Evolutionary conservation across 2,888 invertebrate genomes (phyloP), one percentile per base, ranked within the genome.

Genomic region (Lasioglossum oenotherae): DNA sequence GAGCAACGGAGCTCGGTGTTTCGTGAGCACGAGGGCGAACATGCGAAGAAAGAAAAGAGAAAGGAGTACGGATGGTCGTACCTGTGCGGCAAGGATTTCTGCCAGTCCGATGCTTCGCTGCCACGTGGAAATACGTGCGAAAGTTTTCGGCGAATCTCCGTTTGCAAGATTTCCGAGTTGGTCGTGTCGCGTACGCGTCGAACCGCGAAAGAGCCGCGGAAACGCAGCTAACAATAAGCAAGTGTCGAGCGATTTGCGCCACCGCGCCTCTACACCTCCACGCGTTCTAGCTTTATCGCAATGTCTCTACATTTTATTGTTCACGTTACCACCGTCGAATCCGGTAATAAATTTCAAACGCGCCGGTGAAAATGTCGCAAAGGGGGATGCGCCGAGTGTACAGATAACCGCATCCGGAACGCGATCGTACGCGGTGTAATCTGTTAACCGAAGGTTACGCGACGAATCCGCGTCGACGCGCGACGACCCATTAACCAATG

Each of bases 41-140:
- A 49, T 80, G 81, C 74, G 71, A 60, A 38, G 74, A 84, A 71
- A 74, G 71, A 76, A 77, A 76, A 60, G 80, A 78, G 78, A 82
- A 87, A 88, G 82, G 81, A 85, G 84, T 81, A 86, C 85, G 77
- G 46, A 73, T 83, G n/a, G n/a, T 80, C 78, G 84, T 82, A 87
- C 84, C 86, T 83, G 88, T 64, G 53, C 82, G 71, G 84, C 87
- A 76, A 89, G 90, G 86, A 88, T 90, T 90, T 90, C 86, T 85
- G 78, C 87, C 74, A 80, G 80, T 82, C 76, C 74, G 81, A 79
- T 71, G 38, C 57, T 80, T 72, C 38, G 44, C 35, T 38, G 74
- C 82, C 80, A 81, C 73, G 82, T 84, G 77, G 53, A 88, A 80
- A 80, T 57, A 23, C 35, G 31, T 23, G 16, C 44, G 77, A n/a